Percentiles rank a stretch among this genome's conserved stretches.
phyloP scores from a whole-genome alignment of 2,888 invertebrate genomes.

The Diarsia dahlii region DNA sequence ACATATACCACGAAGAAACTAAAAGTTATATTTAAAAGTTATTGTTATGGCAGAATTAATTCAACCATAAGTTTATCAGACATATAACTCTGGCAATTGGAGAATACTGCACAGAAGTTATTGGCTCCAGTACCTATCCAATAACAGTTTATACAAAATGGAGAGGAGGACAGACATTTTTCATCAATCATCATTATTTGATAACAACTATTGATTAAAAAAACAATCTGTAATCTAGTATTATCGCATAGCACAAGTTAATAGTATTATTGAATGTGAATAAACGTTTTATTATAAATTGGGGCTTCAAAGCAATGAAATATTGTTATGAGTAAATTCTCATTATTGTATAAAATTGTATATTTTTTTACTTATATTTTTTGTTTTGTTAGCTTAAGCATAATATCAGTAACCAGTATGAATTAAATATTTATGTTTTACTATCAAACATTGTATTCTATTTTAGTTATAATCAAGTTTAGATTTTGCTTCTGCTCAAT shows the following conservation, averaged over 20 bases:
- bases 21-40: background rate
- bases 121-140: background rate
- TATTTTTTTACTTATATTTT: constrained; percentile 1
- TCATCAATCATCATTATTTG: constrained; percentile 19
- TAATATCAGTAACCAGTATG: constrained; percentile 38
- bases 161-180: background rate
- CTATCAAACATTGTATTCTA: constrained; percentile 17
- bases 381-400: constrained; percentile 21
- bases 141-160: background rate
- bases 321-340: constrained; percentile 25
- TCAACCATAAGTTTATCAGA: background rate
- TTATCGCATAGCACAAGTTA: constrained; percentile 38
- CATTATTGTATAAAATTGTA: constrained; percentile 17
- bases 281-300: constrained; percentile 1
- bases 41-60: background rate
- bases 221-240: constrained; percentile 12
- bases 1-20: constrained; percentile 11
- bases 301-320: background rate
- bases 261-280: constrained; percentile 21
- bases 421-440: constrained; percentile 19
- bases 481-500: constrained; percentile 80
- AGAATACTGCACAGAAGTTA: constrained; percentile 3
- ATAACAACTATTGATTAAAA: constrained; percentile 1
- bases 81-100: background rate
- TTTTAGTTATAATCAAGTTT: constrained; percentile 42